Percentiles rank a stretch among this genome's conserved stretches.
These are phyloP conservation scores for Bucorvus abyssinicus DNA, from an alignment of 2,797 vertebrate genomes.

Conservation along the genomic window DNA sequence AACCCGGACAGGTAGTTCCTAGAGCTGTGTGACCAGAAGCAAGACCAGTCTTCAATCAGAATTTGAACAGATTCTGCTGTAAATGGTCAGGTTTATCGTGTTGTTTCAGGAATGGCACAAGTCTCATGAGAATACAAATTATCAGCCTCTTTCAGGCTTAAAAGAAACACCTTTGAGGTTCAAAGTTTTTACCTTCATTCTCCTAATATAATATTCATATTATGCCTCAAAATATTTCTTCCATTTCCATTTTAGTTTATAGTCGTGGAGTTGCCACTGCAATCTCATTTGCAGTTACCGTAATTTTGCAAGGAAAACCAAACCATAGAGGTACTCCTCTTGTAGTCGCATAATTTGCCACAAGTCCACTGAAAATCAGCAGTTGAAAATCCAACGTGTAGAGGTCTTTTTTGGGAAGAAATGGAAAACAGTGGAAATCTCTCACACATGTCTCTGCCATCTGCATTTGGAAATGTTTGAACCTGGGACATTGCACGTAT, in stretches of 20 bases:
- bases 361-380: not conserved
- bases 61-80: not conserved
- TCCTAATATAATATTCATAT: not conserved
- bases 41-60: not conserved
- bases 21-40: not conserved
- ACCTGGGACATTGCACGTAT: not conserved
- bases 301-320: not conserved
- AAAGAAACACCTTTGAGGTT: not conserved
- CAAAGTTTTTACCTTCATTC: not conserved
- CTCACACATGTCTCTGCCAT: not conserved
- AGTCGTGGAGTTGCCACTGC: not conserved
- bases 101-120: not conserved
- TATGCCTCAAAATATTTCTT: not conserved
- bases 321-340: not conserved
- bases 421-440: not conserved
- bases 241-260: not conserved
- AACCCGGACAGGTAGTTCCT: not conserved
- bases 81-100: not conserved
- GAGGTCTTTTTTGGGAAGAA: not conserved
- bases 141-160: not conserved
- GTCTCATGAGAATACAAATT: not conserved
- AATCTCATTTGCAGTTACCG: not conserved
- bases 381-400: not conserved
- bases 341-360: not conserved
- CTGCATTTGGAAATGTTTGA: not conserved